Base-by-base conservation (phyloP, 1,140 invertebrate genomes). In the Portunus trituberculatus region DNA sequence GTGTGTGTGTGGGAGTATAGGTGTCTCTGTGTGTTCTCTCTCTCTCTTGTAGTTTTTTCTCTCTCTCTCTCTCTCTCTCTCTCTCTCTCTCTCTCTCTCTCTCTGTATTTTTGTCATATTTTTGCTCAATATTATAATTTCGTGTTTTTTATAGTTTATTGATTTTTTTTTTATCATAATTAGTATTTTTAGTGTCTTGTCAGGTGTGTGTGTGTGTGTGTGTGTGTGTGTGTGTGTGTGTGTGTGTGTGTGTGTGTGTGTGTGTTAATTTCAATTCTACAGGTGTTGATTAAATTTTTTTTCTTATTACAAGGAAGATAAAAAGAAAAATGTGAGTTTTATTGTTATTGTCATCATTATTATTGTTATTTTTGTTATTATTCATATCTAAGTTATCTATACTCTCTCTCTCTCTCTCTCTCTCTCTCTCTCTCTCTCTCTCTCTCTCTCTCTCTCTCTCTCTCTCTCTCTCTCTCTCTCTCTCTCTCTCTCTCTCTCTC, bases 391-490 rank as follows among this genome's bases (percentile, higher is more conserved):
- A 39, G 12, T 59, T 59, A 0, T 20, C 88, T 45, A 4, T 90
- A 20, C 45, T 90, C 32, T 31, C 39, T 31, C 20, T 88, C 32
- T n/a, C 12, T 90, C 29, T 89, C 29, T 89, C 29, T 31, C 39
- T 31, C 20, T 88, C 32, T n/a, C 12, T 90, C 29, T 89, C 29
- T 89, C 29, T 89, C 25, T 89, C 39, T 45, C 25, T 28, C 48
- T 46, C 29, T 45, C 52, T 28, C 20, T 31, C 88, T 28, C 88
- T 88, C 45, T 25, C 88, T 90, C 48, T 31, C 88, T 46, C 48
- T 46, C 45, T 46, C n/a, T n/a, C 76, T 87, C 88, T 89, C 88
- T 90, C 88, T 90, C 88, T 90, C 88, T 90, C 88, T 90, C 88
- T 90, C 88, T 90, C 88, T 90, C 88, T 90, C 88, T 90, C 88